These are phyloP conservation scores for Danio albolineatus DNA, from an alignment of 2,797 vertebrate genomes.

Conservation along the genomic window DNA sequence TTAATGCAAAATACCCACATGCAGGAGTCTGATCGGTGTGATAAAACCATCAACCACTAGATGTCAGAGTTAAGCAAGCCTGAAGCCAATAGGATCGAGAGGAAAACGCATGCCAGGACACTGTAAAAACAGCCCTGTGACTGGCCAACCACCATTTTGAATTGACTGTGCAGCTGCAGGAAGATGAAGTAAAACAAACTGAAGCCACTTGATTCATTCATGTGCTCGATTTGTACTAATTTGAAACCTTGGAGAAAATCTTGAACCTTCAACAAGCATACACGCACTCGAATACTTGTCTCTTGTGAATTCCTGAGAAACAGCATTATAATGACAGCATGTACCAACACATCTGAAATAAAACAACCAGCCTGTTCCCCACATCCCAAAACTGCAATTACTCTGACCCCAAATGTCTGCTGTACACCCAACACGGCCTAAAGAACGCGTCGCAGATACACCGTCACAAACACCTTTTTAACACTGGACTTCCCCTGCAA, in stretches of 20 bases:
- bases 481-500: slow-evolving; percentile 46
- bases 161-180: slow-evolving; percentile 29
- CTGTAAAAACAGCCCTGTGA: slow-evolving; percentile 25
- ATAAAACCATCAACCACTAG: slow-evolving; percentile 52
- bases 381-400: slow-evolving; percentile 4
- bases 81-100: slow-evolving; percentile 4
- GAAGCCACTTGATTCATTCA: neutral
- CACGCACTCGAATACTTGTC: neutral
- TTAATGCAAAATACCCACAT: neutral
- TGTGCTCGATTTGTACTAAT: neutral
- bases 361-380: neutral
- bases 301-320: slow-evolving; percentile 6
- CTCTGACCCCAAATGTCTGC: neutral
- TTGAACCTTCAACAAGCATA: neutral
- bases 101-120: slow-evolving; percentile 5
- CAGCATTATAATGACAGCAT: neutral
- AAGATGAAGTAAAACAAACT: neutral
- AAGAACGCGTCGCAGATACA: slow-evolving; percentile 2
- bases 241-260: neutral
- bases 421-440: neutral
- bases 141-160: slow-evolving; percentile 64
- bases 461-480: slow-evolving; percentile 29
- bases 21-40: neutral
- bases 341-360: slow-evolving; percentile 7
- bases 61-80: slow-evolving; percentile 49